Evolutionary conservation across 1,140 invertebrate species (phyloP).

Genomic region (Lepidotrigona ventralis): DNA sequence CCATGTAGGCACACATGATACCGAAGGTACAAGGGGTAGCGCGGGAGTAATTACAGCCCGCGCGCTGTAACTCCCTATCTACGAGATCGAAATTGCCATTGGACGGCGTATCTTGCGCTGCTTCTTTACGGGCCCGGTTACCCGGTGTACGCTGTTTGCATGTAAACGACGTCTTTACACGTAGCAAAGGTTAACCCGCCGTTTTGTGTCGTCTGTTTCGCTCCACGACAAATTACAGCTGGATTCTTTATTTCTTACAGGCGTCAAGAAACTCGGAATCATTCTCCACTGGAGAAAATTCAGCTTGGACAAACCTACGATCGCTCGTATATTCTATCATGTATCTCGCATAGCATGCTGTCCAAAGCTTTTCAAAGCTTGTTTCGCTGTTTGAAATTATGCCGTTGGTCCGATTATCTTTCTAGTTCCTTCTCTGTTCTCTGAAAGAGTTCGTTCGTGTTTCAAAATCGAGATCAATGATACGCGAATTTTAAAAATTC

Average conservation of each 20-base stretch:
- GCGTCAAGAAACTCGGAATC: neutral
- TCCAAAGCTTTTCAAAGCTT: no score
- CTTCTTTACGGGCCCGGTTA: conserved; percentile 69
- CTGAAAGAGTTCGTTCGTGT: neutral
- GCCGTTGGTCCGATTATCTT: neutral
- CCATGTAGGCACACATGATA: conserved; percentile 55
- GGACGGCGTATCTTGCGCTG: conserved; percentile 66
- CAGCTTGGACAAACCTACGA: neutral
- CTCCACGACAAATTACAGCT: conserved; percentile 55
- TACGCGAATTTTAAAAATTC: neutral
- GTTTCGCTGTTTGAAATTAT: neutral
- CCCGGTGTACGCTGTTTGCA: conserved; percentile 63
- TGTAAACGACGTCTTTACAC: conserved; percentile 69
- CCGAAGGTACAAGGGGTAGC: conserved; percentile 59
- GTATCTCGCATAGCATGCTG: no score
- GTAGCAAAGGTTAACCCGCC: conserved; percentile 63
- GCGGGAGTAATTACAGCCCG: conserved; percentile 66
- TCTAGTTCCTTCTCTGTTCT: neutral
- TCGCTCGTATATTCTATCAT: neutral
- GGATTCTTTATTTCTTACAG: conserved; percentile 36
- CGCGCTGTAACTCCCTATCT: conserved; percentile 66
- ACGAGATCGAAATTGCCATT: conserved; percentile 70
- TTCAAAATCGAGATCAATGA: neutral
- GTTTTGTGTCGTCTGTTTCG: conserved; percentile 54
- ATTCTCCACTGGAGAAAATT: neutral